Evolutionary conservation across 1,140 invertebrate genomes (phyloP).

Genomic region (Zaprionus inermis): DNA sequence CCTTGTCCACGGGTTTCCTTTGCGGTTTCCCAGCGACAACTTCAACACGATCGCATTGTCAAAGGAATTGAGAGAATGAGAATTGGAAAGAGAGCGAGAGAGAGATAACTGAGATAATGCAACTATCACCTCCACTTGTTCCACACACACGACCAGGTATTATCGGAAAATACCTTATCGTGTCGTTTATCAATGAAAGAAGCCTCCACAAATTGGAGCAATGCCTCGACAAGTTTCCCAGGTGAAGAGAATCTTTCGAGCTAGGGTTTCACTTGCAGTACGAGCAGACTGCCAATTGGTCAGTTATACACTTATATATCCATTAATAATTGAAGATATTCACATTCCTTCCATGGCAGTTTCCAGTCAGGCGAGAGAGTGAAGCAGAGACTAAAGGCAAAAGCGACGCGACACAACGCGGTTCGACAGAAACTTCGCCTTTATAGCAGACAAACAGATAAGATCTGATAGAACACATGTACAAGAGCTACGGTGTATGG

Average conservation of each 20-base stretch:
- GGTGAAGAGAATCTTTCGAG: not conserved
- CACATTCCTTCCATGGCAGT: not conserved
- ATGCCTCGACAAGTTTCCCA: not conserved
- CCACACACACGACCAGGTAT: constrained; percentile 14
- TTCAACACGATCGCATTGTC: constrained; percentile 7
- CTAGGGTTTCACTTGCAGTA: no score
- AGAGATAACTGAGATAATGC: not conserved
- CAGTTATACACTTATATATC: not conserved
- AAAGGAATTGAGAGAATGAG: not conserved
- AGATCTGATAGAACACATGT: constrained; percentile 5
- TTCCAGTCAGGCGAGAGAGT: not conserved
- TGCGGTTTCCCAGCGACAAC: constrained; percentile 15
- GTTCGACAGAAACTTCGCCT: not conserved
- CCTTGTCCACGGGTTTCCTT: constrained; percentile 3
- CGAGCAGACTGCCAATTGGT: not conserved
- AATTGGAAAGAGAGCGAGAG: not conserved
- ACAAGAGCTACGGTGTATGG: not conserved
- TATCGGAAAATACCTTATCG: constrained; percentile 41
- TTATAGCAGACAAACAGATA: constrained; percentile 11
- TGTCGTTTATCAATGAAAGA: constrained; percentile 29
- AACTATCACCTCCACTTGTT: not conserved
- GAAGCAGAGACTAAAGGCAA: not conserved
- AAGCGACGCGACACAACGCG: not conserved
- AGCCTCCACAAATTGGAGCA: not conserved
- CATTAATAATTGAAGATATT: not conserved